Evolutionary conservation across 2,888 invertebrate species (phyloP), one percentile per base, ranked within the genome.

Genomic region (Pyrochroa serraticornis): DNA sequence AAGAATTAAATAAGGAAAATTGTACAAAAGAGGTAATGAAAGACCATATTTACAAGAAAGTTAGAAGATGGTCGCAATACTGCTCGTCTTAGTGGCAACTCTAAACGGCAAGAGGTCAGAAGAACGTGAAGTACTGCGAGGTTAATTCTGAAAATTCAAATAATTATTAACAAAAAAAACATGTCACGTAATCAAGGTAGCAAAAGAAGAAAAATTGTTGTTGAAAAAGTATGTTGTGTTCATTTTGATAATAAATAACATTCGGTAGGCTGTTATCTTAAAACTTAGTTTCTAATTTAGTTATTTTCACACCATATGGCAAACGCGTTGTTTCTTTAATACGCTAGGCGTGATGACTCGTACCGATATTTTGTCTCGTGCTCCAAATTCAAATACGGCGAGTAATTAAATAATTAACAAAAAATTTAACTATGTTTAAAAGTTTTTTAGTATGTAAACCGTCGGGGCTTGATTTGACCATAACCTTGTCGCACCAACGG

Each of bases 401-500:
- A 39, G 3, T 43, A 43, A 32, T 6, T 32, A 43, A 32, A 14
- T 7, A 12, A 43, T 43, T 13, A 43, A 43, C 10, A 10, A 7
- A 31, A 45, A 22, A 35, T 35, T 45, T 34, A 45, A 5, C 34
- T 9, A 41, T 39, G 39, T 13, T 49, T 22, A 49, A 49, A 49
- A 33, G 36, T 47, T 32, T 47, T 13, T 41, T 13, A n/a, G 12
- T 39, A 44, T 12, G 32, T 10, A 38, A 48, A 14, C 10, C 7
- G 13, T 34, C 12, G 14, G 32, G 1, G 12, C 38, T 49, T 38
- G 38, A 38, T 51, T 45, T 53, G 57, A 45, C 60, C 60, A 39
- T 46, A 60, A 60, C 60, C 60, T 60, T 60, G 57, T 43, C 49
- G 41, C 41, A 47, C 41, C 47, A 54, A n/a, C 32, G n/a, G 14